phyloP scores from a whole-genome alignment of 30 jellyfish, hydroid and myxozoan species.

The Hydractinia symbiolongicarpus region DNA sequence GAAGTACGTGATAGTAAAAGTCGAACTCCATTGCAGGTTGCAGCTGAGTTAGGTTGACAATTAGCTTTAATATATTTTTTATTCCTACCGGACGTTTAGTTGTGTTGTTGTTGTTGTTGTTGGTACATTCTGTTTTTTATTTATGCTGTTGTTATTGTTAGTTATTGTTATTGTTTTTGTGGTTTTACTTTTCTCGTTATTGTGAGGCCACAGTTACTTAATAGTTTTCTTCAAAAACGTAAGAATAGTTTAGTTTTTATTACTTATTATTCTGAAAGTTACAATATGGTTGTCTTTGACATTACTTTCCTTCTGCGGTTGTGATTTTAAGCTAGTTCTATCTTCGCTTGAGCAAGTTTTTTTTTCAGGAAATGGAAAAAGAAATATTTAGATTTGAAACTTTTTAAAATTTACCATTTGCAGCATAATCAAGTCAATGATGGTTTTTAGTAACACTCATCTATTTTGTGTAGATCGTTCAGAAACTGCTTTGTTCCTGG shows the following conservation, averaged over 20 bases:
- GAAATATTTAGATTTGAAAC: no score
- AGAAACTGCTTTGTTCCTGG: conserved; percentile 74
- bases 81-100: not conserved
- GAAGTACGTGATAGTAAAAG: conserved; percentile 52
- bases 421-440: no score
- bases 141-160: not conserved
- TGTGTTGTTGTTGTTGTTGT: not conserved
- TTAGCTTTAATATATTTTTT: not conserved
- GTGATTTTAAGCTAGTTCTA: no score
- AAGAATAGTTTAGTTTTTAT: no score
- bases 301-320: no score
- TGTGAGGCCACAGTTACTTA: not conserved
- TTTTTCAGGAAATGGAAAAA: no score
- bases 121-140: not conserved
- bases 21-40: conserved; percentile 85
- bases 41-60: conserved; percentile 73
- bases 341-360: no score
- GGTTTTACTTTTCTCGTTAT: not conserved
- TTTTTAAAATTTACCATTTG: no score
- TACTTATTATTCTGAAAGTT: no score
- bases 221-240: no score
- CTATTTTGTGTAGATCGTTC: conserved; percentile 61
- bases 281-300: no score
- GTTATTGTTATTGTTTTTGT: not conserved
- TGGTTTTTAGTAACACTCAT: no score